These are phyloP conservation scores for Delphinus delphis DNA, from an alignment of 2,113 vertebrate genomes.

Conservation along the genomic window DNA sequence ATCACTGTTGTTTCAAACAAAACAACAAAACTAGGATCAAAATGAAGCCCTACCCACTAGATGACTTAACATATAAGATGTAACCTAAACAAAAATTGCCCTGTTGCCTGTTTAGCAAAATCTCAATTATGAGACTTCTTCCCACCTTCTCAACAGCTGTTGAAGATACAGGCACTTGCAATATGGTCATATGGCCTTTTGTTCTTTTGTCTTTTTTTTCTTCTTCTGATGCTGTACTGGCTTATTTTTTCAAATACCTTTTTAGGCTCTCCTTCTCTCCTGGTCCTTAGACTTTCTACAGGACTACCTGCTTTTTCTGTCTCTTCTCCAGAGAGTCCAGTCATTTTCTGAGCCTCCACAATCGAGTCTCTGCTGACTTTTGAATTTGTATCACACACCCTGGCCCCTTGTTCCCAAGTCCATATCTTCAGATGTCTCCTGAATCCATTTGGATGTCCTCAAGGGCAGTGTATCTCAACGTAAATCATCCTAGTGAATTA, in stretches of 20 bases:
- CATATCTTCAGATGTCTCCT: not conserved
- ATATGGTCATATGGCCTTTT: not conserved
- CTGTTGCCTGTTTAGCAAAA: not conserved
- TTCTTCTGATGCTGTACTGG: not conserved
- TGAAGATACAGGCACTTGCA: not conserved
- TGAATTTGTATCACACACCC: not conserved
- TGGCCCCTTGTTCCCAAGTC: not conserved
- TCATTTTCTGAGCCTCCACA: not conserved
- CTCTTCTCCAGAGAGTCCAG: not conserved
- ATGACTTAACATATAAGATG: conserved; percentile 20
- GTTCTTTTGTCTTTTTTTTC: not conserved
- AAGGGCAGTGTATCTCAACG: not conserved
- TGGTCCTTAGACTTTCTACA: not conserved
- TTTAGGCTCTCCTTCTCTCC: not conserved
- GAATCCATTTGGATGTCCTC: not conserved
- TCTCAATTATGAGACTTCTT: not conserved
- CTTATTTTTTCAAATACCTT: not conserved
- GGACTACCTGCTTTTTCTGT: not conserved
- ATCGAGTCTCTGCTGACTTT: not conserved
- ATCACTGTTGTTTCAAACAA: conserved; percentile 8
- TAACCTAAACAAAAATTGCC: conserved; percentile 32
- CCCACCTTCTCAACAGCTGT: conserved; percentile 6
- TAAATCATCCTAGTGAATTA: not conserved
- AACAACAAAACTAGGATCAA: conserved; percentile 30
- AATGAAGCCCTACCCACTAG: conserved; percentile 46